These are phyloP conservation scores for Rhamnusium bicolor DNA, from an alignment of 2,888 invertebrate genomes.

Conservation along the genomic window DNA sequence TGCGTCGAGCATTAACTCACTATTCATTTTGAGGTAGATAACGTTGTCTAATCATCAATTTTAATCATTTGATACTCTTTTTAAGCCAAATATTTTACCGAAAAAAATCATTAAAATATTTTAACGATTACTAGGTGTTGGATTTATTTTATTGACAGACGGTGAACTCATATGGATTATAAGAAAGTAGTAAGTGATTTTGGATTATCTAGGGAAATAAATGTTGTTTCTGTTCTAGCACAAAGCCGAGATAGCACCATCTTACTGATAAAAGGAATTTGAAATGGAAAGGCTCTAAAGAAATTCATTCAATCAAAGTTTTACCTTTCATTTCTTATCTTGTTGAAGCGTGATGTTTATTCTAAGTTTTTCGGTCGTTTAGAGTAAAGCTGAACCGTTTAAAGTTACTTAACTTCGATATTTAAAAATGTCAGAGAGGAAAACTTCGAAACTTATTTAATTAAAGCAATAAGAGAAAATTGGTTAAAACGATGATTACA, in stretches of 20 bases:
- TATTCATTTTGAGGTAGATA: no score
- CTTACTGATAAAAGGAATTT: constrained; percentile 1
- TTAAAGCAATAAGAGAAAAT: background rate
- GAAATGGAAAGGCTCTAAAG: background rate
- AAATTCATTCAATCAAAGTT: constrained; percentile 20
- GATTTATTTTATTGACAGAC: no score
- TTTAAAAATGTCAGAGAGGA: background rate
- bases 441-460: constrained; percentile 5
- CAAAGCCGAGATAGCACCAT: background rate
- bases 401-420: constrained; percentile 7
- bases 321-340: constrained; percentile 12
- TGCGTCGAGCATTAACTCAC: no score
- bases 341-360: constrained; percentile 18
- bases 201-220: background rate
- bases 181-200: background rate
- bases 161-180: background rate
- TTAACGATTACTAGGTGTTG: no score
- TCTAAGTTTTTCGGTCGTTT: background rate
- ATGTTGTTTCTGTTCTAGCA: background rate
- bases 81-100: no score
- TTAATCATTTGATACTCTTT: no score
- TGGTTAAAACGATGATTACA: background rate
- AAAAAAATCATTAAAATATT: no score
- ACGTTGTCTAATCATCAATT: no score
- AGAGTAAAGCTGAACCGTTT: constrained; percentile 1